Evolutionary conservation across 2,797 vertebrate species (phyloP).

Genomic region (Propithecus perrieri): DNA sequence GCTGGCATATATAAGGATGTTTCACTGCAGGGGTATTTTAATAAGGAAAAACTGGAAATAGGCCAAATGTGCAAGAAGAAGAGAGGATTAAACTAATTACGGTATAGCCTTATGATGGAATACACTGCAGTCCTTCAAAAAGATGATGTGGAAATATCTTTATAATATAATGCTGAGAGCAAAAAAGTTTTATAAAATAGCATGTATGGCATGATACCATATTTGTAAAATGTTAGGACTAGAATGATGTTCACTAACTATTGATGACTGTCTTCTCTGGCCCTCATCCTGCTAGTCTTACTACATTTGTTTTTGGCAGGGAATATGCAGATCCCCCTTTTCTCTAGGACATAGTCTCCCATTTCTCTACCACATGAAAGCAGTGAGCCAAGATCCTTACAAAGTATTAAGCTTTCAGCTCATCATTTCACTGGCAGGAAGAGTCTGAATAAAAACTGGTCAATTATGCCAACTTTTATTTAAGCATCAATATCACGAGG

Average conservation of each 20-base stretch:
- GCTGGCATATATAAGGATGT: background rate
- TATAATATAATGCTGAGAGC: background rate
- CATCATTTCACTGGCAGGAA: background rate
- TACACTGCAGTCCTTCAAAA: background rate
- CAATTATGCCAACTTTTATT: slow-evolving; percentile 71
- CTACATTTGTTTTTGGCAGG: background rate
- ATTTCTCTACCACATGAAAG: background rate
- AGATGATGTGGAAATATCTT: background rate
- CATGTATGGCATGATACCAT: background rate
- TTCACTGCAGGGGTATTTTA: background rate
- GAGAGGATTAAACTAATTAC: background rate
- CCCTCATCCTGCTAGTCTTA: background rate
- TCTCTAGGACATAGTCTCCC: background rate
- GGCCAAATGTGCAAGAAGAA: background rate
- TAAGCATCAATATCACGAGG: slow-evolving; percentile 36
- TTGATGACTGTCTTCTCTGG: background rate
- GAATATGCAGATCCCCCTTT: background rate
- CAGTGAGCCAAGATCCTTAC: background rate
- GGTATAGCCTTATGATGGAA: background rate
- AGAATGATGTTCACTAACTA: background rate
- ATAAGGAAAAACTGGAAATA: background rate
- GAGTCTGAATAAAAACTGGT: slow-evolving; percentile 54
- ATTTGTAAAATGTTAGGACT: background rate
- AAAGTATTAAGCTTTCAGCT: background rate
- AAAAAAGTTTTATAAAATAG: background rate